Evolutionary conservation across 2,888 invertebrate species (phyloP).

Genomic region (Acanthosepion pharaonis): DNA sequence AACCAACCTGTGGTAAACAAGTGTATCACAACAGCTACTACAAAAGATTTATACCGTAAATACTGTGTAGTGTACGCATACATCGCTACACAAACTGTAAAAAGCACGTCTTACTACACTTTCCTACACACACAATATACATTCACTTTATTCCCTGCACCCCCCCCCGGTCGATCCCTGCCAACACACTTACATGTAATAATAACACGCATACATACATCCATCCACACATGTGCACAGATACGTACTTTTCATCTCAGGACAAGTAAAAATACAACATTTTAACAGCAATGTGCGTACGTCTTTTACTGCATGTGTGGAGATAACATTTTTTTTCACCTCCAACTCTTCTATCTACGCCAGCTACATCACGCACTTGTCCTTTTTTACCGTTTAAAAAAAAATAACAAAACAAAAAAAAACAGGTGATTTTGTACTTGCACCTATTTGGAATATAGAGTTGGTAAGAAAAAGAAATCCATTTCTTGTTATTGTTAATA

Average conservation of each 20-base stretch:
- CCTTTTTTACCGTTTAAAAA: too few species aligned
- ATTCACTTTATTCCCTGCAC: neutral
- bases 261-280: constrained; percentile 33
- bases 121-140: neutral
- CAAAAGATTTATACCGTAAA: too few species aligned
- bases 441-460: neutral
- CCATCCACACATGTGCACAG: neutral
- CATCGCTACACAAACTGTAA: neutral
- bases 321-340: too few species aligned
- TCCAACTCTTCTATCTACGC: too few species aligned
- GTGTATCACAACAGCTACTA: too few species aligned
- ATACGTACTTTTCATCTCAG: neutral
- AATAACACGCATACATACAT: neutral
- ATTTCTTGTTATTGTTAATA: neutral
- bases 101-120: neutral
- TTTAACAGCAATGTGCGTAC: neutral
- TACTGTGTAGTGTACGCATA: too few species aligned
- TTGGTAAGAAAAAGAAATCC: neutral
- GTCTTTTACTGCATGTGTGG: too few species aligned
- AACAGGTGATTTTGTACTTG: neutral
- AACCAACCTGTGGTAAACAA: too few species aligned
- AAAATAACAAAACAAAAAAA: neutral
- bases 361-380: too few species aligned
- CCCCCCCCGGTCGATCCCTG: neutral
- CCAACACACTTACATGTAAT: neutral